phyloP scores from a whole-genome alignment of 2,113 vertebrate genomes.

The Ammodytes dubius region DNA sequence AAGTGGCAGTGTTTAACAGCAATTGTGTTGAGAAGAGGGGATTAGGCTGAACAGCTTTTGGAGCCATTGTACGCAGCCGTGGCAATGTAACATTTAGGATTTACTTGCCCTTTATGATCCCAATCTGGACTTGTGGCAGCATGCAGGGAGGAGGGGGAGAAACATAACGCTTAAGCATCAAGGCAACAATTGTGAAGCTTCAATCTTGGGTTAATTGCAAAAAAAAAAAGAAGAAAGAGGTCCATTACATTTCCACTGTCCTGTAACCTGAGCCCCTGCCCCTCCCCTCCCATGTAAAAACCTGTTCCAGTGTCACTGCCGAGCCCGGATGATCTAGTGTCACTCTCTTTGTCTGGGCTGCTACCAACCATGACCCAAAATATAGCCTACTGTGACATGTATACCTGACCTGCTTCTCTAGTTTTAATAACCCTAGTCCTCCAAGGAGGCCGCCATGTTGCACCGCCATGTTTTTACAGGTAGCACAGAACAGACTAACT shows the following conservation, averaged over 20 bases:
- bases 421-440: too few relatives aligned
- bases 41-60: constrained; percentile 47
- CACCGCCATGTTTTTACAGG: too few relatives aligned
- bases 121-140: constrained; percentile 1
- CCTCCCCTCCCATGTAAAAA: constrained; percentile 64
- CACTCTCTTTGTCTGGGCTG: constrained; percentile 59
- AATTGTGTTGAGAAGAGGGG: constrained; percentile 9
- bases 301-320: constrained; percentile 67
- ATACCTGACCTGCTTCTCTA: not conserved
- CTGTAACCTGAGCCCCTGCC: constrained; percentile 69
- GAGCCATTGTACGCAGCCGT: constrained; percentile 29
- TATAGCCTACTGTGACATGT: not conserved
- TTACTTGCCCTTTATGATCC: not conserved
- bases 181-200: not conserved
- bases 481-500: too few relatives aligned
- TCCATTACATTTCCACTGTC: constrained; percentile 44
- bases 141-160: not conserved
- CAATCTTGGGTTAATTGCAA: constrained; percentile 1
- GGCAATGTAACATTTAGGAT: not conserved
- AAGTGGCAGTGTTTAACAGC: constrained; percentile 8
- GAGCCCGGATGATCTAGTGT: constrained; percentile 60
- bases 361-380: constrained; percentile 3
- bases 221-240: constrained; percentile 28
- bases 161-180: not conserved
- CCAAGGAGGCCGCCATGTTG: too few relatives aligned